Evolutionary conservation across 2,113 vertebrate species (phyloP).

Genomic region (Brachyistius frenatus): DNA sequence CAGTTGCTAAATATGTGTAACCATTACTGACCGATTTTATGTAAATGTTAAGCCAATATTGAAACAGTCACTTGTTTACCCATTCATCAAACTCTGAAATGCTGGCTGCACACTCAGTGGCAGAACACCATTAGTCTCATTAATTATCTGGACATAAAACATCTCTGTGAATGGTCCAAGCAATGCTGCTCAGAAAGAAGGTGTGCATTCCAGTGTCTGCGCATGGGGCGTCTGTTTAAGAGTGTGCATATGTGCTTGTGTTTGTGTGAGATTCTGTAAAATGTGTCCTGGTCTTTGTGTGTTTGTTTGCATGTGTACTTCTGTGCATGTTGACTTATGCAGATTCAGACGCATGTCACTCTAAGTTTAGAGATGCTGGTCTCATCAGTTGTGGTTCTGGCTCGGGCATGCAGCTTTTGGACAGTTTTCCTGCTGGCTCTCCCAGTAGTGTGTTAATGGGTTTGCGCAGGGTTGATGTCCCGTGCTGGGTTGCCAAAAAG

Average conservation of each 20-base stretch:
- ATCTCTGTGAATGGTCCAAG: slow-evolving; percentile 51
- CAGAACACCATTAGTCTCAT: slow-evolving; percentile 52
- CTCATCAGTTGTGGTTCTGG: slow-evolving; percentile 66
- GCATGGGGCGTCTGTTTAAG: slow-evolving; percentile 2
- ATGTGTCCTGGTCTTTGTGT: slow-evolving; percentile 24
- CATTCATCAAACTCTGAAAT: slow-evolving; percentile 64
- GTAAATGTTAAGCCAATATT: slow-evolving; percentile 73
- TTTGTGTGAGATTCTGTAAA: slow-evolving; percentile 19
- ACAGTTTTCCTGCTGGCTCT: slow-evolving; percentile 51
- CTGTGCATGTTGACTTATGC: slow-evolving; percentile 62
- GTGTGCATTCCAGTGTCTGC: slow-evolving; percentile 45
- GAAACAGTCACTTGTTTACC: slow-evolving; percentile 65
- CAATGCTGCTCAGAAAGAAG: slow-evolving; percentile 10
- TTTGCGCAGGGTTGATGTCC: slow-evolving; percentile 51
- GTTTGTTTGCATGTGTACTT: slow-evolving; percentile 40
- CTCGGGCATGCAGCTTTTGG: slow-evolving; percentile 18
- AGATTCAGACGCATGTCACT: slow-evolving; percentile 41
- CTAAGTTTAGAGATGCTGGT: slow-evolving; percentile 69
- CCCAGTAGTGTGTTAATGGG: slow-evolving; percentile 46
- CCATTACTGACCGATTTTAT: slow-evolving; percentile 53
- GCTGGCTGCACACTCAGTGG: slow-evolving; percentile 45
- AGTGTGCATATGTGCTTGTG: slow-evolving; percentile 25
- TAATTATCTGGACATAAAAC: slow-evolving; percentile 54
- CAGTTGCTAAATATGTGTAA: slow-evolving; percentile 43
- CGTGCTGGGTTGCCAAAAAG: slow-evolving; percentile 42